Percentiles rank a stretch among this genome's conserved stretches.
Evolutionary conservation across 92 coral and sea anemone species (phyloP).

Genomic region (Palythoa grandiflora): DNA sequence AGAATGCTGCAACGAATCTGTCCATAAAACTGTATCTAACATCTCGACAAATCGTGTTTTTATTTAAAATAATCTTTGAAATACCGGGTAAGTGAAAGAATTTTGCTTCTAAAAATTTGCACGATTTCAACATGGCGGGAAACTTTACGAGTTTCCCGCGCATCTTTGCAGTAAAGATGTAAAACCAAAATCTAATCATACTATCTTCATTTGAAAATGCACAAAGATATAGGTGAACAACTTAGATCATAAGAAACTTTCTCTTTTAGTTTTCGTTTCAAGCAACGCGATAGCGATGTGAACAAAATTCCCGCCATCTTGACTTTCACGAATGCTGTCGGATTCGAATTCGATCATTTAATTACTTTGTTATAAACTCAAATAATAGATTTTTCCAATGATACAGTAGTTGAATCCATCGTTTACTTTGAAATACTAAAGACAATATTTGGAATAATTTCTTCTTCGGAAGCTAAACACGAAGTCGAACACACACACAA

Average conservation of each 20-base stretch:
- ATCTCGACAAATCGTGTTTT: too few species aligned
- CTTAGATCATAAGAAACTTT: not conserved
- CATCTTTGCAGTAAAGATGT: too few species aligned
- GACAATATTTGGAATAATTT: too few species aligned
- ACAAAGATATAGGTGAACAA: not conserved
- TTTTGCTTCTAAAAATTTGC: constrained; percentile 1
- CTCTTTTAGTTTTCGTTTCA: not conserved
- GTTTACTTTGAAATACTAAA: too few species aligned
- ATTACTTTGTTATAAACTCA: not conserved
- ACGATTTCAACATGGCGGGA: constrained; percentile 46
- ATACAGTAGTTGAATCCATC: too few species aligned
- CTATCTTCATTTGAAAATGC: not conserved
- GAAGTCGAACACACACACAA: not conserved
- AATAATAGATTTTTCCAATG: not conserved
- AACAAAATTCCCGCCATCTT: constrained; percentile 36
- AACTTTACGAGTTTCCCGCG: constrained; percentile 19
- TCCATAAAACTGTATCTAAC: not conserved
- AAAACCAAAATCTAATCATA: not conserved
- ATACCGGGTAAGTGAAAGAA: not conserved
- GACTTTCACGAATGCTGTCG: not conserved
- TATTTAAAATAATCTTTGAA: not conserved
- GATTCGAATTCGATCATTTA: not conserved
- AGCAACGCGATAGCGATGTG: not conserved
- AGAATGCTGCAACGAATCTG: not conserved
- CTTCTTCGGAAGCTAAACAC: not conserved